phyloP scores from a whole-genome alignment of 2,113 vertebrate species.

The Eidolon helvum region DNA sequence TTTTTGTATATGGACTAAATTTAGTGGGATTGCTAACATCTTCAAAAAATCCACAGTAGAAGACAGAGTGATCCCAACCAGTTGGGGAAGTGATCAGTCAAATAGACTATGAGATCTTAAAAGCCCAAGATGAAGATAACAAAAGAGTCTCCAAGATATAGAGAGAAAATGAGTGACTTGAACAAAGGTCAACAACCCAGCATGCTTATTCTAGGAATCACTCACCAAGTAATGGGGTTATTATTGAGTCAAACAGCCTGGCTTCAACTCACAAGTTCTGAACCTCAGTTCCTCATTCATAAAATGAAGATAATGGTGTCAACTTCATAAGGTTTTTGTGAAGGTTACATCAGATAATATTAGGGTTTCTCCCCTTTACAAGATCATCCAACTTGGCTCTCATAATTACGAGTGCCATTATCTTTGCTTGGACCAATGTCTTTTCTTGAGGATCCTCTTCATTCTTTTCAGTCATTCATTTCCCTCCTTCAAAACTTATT shows the following conservation, averaged over 20 bases:
- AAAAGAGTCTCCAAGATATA: slow-evolving; percentile 24
- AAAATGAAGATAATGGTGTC: slow-evolving; percentile 4
- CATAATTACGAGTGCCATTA: neutral
- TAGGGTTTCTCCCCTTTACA: neutral
- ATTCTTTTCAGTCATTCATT: neutral
- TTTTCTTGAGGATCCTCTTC: neutral
- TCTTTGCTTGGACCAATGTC: neutral
- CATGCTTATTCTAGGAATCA: neutral
- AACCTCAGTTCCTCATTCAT: neutral
- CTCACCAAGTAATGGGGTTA: neutral
- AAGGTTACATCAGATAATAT: neutral
- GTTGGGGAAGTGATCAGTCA: neutral
- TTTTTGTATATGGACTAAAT: neutral
- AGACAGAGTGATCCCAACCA: slow-evolving; percentile 25
- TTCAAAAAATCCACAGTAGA: neutral
- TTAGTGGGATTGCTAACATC: neutral
- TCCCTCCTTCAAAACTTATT: slow-evolving; percentile 2
- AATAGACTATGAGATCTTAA: neutral
- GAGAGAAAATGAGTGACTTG: slow-evolving; percentile 49
- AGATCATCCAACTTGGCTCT: neutral
- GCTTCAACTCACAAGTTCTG: neutral
- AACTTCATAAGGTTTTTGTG: neutral
- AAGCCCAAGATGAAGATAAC: slow-evolving; percentile 15
- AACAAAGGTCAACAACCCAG: slow-evolving; percentile 13
- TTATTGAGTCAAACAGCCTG: neutral